A percentile compares a stretch with the other conserved stretches of the same genome.
Conservation (phyloP, 1,140 invertebrate genomes). For the Prorops nasuta region DNA sequence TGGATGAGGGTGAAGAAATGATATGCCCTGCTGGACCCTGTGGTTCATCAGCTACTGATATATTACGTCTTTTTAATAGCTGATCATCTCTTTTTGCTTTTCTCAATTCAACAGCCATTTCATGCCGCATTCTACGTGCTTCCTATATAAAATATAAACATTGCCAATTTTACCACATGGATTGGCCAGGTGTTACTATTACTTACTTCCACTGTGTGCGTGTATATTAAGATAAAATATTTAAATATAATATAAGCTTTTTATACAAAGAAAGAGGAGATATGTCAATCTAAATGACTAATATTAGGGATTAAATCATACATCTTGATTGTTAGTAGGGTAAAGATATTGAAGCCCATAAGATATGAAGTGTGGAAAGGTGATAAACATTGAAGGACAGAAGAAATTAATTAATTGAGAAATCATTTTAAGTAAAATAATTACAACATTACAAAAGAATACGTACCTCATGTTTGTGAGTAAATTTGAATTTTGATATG, state of each 20-base stretch:
- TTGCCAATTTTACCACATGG: too few relatives aligned
- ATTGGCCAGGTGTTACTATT: too few relatives aligned
- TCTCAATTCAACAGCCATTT: slow-evolving; percentile 84
- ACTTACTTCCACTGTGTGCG: background rate
- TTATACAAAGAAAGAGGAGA: too few relatives aligned
- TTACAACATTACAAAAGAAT: slow-evolving; percentile 3
- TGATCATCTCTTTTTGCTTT: slow-evolving; percentile 95
- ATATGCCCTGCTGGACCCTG: slow-evolving; percentile 60
- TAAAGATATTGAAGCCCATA: too few relatives aligned
- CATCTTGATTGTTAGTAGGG: too few relatives aligned
- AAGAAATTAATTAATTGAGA: background rate
- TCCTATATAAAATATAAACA: slow-evolving; percentile 68
- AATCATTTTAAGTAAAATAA: background rate
- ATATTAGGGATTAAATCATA: too few relatives aligned
- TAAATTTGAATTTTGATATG: slow-evolving; percentile 35
- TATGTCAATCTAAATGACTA: too few relatives aligned
- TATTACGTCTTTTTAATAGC: slow-evolving; percentile 89
- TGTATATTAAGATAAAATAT: background rate
- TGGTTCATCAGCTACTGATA: slow-evolving; percentile 60
- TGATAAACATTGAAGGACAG: background rate
- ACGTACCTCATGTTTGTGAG: slow-evolving; percentile 34
- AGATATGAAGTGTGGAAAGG: background rate
- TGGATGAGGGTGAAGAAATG: slow-evolving; percentile 51
- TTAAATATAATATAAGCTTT: background rate
- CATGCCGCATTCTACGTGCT: slow-evolving; percentile 81